A percentile compares a stretch with the other conserved stretches of the same genome.
phyloP scores from a whole-genome alignment of 2,113 vertebrate species.

The Tor tambroides region DNA sequence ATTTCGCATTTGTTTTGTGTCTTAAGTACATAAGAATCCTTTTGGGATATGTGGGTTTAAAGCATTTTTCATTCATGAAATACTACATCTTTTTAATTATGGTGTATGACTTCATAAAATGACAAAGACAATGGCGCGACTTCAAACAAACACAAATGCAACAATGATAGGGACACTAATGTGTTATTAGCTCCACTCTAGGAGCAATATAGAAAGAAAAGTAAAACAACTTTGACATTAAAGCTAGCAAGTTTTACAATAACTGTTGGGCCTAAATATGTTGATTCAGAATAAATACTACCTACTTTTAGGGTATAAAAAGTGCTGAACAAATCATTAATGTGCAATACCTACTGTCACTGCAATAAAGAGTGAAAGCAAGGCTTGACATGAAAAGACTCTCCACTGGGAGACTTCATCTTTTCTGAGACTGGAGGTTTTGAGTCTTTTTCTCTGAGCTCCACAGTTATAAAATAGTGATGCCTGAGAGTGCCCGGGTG shows the following conservation, averaged over 20 bases:
- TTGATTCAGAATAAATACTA: background rate
- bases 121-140: background rate
- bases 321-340: background rate
- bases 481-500: constrained; percentile 7
- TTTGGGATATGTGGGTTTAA: background rate
- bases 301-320: background rate
- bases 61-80: background rate
- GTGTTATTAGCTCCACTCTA: background rate
- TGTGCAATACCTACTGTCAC: background rate
- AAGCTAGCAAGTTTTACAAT: background rate
- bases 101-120: background rate
- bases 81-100: background rate
- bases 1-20: background rate
- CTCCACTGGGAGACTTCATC: background rate
- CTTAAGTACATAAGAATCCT: background rate
- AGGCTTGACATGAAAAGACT: background rate
- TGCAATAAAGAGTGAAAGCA: background rate
- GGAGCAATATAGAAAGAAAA: background rate
- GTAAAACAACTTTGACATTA: background rate
- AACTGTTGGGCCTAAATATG: background rate
- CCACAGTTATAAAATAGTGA: constrained; percentile 28
- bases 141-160: background rate
- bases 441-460: constrained; percentile 1
- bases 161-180: background rate
- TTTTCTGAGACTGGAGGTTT: background rate